Base-by-base conservation (phyloP, 2,113 vertebrate genomes). In the Phainopepla nitens region DNA sequence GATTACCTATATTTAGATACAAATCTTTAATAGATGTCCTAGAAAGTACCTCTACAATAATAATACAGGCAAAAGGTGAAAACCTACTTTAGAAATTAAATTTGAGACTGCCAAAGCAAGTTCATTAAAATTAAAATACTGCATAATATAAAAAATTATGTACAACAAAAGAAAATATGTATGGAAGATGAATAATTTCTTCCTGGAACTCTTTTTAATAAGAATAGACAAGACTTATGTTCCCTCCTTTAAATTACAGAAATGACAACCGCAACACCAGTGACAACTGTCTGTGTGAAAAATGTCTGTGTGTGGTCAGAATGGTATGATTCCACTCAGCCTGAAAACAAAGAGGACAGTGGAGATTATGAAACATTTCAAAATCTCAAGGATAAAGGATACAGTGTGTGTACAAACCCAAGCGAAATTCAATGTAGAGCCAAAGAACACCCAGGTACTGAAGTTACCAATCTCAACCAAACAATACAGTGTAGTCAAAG, bases 281-380 rank as follows among this genome's bases (percentile, higher is more conserved):
- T 28, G 28, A 91, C 97, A 77, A 97, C 95, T 1, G 88, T 95
- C 28, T 98, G 98, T 16, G 96, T 98, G 8, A 92, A 41, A 4
- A 53, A 96, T 2, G 19, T 69, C 22, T 98, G 98, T 68, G 11
- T 0, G 2, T 98, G 98, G 98, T 97, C 98, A 3, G 33, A 44
- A 33, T 98, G 98, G 98, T 97, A 94, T 6, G 97, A 98, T 18
- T 19, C 58, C 7, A 76, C 45, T n/a, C 53, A 45, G 20, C 98
- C 98, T 2, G 88, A 62, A 49, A 21, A 47, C 0, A 73, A 33
- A 10, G 6, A 33, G 5, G 69, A 72, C 1, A 89, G 95, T 0
- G 98, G 98, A 19, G 98, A 98, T 60, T 71, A 98, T 9, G 98
- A 98, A 96, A 98, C 96, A 1, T 82, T 97, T 6, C 58, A 51